Evolutionary conservation across 2,113 vertebrate genomes (phyloP).

Genomic region (Todiramphus saurophagus): DNA sequence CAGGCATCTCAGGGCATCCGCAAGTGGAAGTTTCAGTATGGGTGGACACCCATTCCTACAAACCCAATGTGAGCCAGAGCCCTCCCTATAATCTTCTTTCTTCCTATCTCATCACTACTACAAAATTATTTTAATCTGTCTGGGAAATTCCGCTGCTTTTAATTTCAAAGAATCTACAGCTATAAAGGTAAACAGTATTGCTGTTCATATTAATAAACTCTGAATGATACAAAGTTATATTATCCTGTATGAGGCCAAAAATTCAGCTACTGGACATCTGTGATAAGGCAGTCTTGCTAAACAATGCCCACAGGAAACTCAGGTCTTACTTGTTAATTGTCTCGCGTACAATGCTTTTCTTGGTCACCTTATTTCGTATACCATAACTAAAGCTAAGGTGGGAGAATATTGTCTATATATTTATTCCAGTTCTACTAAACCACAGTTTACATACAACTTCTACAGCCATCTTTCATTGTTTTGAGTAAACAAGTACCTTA

Average conservation of each 20-base stretch:
- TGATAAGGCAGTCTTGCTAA: not conserved
- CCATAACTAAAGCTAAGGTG: not conserved
- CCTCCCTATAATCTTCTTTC: not conserved
- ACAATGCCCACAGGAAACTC: not conserved
- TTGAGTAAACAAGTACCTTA: not conserved
- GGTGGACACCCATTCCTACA: not conserved
- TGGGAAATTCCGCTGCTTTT: not conserved
- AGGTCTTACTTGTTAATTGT: not conserved
- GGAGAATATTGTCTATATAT: not conserved
- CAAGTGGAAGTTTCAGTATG: not conserved
- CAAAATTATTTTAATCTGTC: not conserved
- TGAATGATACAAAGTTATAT: not conserved
- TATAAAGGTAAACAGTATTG: not conserved
- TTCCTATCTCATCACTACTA: not conserved
- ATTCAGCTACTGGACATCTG: not conserved
- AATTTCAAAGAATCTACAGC: not conserved
- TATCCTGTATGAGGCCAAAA: not conserved
- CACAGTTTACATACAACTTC: not conserved
- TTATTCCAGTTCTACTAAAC: not conserved
- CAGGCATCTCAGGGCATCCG: not conserved
- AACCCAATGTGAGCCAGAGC: not conserved
- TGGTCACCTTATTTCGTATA: not conserved
- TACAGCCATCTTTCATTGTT: not conserved
- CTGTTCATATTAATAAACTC: not conserved
- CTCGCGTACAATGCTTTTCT: not conserved